Evolutionary conservation across 2,888 invertebrate genomes (phyloP), one percentile per base, ranked within the genome.

Genomic region (Sceliomorpha sp.): DNA sequence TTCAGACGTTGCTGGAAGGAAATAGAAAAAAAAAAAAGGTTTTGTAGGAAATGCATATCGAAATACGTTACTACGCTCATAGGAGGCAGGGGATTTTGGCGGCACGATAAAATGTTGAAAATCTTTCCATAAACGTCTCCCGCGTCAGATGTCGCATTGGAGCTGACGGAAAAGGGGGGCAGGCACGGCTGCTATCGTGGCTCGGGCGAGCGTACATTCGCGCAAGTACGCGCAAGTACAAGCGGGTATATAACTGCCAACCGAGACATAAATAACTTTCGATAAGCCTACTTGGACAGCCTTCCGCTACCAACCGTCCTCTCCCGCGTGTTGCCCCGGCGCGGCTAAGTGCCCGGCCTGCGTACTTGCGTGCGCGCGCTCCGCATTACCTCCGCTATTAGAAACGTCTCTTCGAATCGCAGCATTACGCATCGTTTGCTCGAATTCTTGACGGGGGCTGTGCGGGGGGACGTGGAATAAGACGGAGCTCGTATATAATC

Each of bases 251-350:
- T 62, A 68, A 73, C 72, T 62, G 74, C 71, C 70, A 71, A 70
- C 59, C 73, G 72, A 70, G 70, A 74, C 76, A 75, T 78, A 80
- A 80, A 80, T 77, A 78, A 78, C 78, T 75, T 78, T 77, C 76
- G 78, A 77, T 78, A 78, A 80, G 72, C 77, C 69, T 70, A 60
- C 47, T 50, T 66, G 71, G 73, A 76, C 72, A 75, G 64, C 63
- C 72, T 75, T 70, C 74, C 68, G 75, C 71, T 74, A 76, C 73
- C 71, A 77, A 70, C n/a, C 66, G 71, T 68, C 64, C 73, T 71
- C 67, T 64, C 59, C 56, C 13, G 10, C 27, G 39, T 55, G 53
- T 13, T 15, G 58, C n/a, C n/a, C n/a, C n/a, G n/a, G n/a, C n/a
- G n/a, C n/a, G n/a, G n/a, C n/a, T n/a, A n/a, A n/a, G n/a, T n/a